Base-by-base conservation (phyloP, 2,888 invertebrate genomes). In the Macrophya annulata region DNA sequence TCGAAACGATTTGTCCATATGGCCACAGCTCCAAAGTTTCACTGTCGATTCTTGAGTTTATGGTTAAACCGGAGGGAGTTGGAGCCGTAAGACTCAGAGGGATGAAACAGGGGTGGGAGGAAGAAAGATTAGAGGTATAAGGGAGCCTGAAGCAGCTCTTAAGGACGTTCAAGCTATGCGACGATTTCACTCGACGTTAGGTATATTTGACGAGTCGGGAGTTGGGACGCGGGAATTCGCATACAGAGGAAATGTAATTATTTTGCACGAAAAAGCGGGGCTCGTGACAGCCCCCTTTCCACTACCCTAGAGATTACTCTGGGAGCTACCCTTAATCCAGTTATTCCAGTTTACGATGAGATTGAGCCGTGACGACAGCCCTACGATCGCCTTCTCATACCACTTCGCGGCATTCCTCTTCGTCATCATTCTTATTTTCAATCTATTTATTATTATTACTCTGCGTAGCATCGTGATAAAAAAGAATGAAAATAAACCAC, bases 311-410 rank as follows among this genome's bases (percentile, higher is more conserved):
- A 77, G 77, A 77, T 77, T 77, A 77, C 77, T 77, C 15, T 8
- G 6, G 51, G 55, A 55, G 77, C 77, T n/a, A 77, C 77, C 77
- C 77, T 77, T 77, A 51, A 77, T 77, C 77, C 77, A 55, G 48
- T 77, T 77, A 77, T 55, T 77, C 77, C 77, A 77, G 55, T 55
- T 51, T 77, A 77, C 77, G 77, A 55, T 25, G 77, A 77, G 77
- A 77, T 77, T 77, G 77, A 77, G 77, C 77, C 37, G 77, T 51
- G 51, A 55, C 77, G 77, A 55, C 51, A 77, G 55, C 37, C 43
- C 17, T 55, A 15, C 17, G 37, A 31, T 77, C 77, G 51, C 37
- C 45, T 45, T 17, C 43, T 74, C 43, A n/a, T 25, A 45, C 25
- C 8, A 15, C 25, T 48, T 48, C 45, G n/a, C 40, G 12, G 12